These are phyloP conservation scores for Ruditapes philippinarum DNA, from an alignment of 1,140 invertebrate species.

Conservation along the genomic window DNA sequence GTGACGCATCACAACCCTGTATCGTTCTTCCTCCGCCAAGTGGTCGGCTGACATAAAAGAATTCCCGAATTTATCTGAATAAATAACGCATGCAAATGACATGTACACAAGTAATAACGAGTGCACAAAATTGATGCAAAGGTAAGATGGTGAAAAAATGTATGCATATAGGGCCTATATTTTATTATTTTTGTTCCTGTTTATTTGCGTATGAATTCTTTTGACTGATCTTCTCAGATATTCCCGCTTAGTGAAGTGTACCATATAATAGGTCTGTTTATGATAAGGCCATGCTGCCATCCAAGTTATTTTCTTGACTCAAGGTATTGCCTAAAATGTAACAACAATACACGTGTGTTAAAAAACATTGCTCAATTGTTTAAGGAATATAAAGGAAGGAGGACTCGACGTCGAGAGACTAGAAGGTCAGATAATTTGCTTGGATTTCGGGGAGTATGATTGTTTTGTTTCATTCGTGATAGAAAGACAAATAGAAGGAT, in stretches of 20 bases:
- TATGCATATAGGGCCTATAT: constrained; percentile 19
- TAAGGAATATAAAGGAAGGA: background rate
- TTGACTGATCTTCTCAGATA: constrained; percentile 78
- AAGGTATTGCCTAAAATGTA: constrained; percentile 78
- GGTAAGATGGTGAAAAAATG: constrained; percentile 36
- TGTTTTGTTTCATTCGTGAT: constrained; percentile 50
- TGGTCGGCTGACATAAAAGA: constrained; percentile 81
- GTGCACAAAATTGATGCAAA: constrained; percentile 1
- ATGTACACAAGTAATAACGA: constrained; percentile 53
- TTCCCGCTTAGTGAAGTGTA: constrained; percentile 86
- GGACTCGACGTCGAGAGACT: background rate
- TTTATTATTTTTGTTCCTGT: constrained; percentile 31
- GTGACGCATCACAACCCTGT: constrained; percentile 81
- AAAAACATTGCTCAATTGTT: constrained; percentile 55
- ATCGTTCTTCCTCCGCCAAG: constrained; percentile 81
- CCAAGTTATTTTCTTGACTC: constrained; percentile 70
- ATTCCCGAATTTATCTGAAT: constrained; percentile 78
- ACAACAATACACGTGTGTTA: constrained; percentile 80
- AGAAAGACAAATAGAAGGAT: constrained; percentile 45
- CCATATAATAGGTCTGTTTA: constrained; percentile 83
- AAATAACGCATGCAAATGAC: constrained; percentile 72
- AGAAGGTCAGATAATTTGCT: constrained; percentile 32
- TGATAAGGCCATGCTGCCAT: constrained; percentile 85
- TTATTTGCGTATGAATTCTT: constrained; percentile 81
- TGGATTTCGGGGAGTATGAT: constrained; percentile 42